Evolutionary conservation across 2,113 vertebrate genomes (phyloP).

Genomic region (Istiophorus platypterus): DNA sequence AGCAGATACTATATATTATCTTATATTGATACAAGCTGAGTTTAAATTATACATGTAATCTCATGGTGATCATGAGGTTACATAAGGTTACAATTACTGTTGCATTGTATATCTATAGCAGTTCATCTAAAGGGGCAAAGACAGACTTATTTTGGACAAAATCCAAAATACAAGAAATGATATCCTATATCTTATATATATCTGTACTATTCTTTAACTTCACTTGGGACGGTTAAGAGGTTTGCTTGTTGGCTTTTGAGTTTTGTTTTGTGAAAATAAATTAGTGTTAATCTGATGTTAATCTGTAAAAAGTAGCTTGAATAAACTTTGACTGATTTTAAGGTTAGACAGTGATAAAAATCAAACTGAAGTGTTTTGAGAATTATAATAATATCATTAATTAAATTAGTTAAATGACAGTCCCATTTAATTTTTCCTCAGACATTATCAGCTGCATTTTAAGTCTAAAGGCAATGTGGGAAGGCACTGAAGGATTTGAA

Average conservation of each 20-base stretch:
- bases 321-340: not conserved
- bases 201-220: not conserved
- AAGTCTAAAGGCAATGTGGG: not conserved
- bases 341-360: constrained; percentile 7
- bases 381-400: not conserved
- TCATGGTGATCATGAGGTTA: no score
- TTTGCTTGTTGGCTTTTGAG: not conserved
- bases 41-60: no score
- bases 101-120: not conserved
- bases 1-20: no score
- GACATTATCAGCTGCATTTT: not conserved
- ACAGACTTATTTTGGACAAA: not conserved
- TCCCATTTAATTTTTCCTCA: not conserved
- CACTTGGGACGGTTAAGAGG: not conserved
- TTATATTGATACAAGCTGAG: no score
- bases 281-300: not conserved
- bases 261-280: not conserved
- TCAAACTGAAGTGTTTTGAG: not conserved
- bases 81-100: no score
- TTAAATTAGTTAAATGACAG: not conserved
- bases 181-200: not conserved
- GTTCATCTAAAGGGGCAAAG: not conserved
- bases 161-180: not conserved
- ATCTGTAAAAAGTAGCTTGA: not conserved
- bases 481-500: constrained; percentile 3